Percentiles rank a stretch among this genome's conserved stretches.
Conservation (phyloP, 1,140 invertebrate species). For the Pseudomyrmex flavicornis region DNA sequence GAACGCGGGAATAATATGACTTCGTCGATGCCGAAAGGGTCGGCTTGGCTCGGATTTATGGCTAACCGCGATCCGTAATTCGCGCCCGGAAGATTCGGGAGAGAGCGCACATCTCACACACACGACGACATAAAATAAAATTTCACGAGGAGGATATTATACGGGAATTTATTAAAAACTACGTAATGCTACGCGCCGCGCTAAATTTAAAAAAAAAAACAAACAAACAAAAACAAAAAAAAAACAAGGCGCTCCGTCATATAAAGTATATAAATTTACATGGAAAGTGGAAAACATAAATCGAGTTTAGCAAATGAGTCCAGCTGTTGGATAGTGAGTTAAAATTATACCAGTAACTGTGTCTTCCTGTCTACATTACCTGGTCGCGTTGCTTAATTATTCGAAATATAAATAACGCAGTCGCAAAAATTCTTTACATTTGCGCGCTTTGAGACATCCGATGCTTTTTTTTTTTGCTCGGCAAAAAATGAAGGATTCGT, state of each 20-base stretch:
- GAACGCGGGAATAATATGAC: constrained; percentile 44
- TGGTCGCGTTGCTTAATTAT: not conserved
- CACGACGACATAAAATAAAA: constrained; percentile 17
- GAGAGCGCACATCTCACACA: not conserved
- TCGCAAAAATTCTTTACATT: not conserved
- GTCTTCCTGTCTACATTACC: not conserved
- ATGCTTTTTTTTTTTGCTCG: not conserved
- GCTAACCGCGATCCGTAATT: constrained; percentile 27
- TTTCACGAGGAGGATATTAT: not conserved
- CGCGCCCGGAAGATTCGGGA: not conserved
- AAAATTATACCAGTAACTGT: constrained; percentile 49
- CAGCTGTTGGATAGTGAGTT: constrained; percentile 41
- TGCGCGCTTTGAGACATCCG: not conserved
- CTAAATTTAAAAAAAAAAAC: constrained; percentile 3
- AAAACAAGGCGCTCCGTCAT: not conserved
- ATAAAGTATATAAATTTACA: constrained; percentile 1
- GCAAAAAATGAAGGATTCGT: not conserved
- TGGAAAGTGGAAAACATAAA: constrained; percentile 37
- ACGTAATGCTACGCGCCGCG: not conserved
- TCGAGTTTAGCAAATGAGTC: constrained; percentile 43
- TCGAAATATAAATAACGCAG: constrained; percentile 27
- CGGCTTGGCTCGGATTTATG: constrained; percentile 34
- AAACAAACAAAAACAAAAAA: no score
- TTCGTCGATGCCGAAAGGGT: constrained; percentile 41
- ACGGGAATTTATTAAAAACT: constrained; percentile 36